Conservation (phyloP, 1,140 invertebrate species). For the Psix sp. region DNA sequence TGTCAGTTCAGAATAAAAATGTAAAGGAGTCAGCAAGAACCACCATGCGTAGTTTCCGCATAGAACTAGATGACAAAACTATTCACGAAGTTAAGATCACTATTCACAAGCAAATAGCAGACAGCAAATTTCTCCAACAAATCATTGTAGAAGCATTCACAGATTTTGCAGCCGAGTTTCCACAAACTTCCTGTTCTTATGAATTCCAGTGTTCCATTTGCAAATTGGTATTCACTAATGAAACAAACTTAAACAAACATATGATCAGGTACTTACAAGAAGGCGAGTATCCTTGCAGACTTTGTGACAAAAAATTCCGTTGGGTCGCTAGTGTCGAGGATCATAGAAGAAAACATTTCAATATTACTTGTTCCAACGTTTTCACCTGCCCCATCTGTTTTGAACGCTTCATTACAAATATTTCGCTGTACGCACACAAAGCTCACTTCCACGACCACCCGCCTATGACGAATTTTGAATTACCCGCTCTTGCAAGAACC, state of each 20-base stretch:
- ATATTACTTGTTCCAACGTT: constrained; percentile 23
- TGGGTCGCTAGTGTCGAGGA: constrained; percentile 25
- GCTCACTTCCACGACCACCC: constrained; percentile 40
- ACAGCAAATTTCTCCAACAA: constrained; percentile 20
- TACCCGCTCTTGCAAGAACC: neutral
- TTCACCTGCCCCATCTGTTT: constrained; percentile 41
- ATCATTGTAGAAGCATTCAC: constrained; percentile 42
- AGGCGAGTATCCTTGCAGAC: constrained; percentile 29
- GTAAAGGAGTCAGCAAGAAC: neutral
- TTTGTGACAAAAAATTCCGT: constrained; percentile 44
- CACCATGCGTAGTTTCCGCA: constrained; percentile 5
- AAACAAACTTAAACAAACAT: constrained; percentile 31
- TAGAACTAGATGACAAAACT: constrained; percentile 41
- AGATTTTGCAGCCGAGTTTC: constrained; percentile 45
- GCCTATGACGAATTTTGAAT: neutral
- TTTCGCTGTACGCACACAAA: constrained; percentile 50
- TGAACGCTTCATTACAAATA: constrained; percentile 42
- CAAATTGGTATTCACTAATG: constrained; percentile 30
- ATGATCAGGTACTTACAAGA: constrained; percentile 27
- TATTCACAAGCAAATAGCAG: constrained; percentile 6
- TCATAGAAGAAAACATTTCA: constrained; percentile 47
- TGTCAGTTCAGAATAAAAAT: neutral
- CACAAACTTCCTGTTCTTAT: constrained; percentile 13
- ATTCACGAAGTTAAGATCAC: constrained; percentile 32
- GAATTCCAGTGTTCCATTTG: constrained; percentile 47